phyloP scores from a whole-genome alignment of 2,888 invertebrate species.

The Drepanosiphum platanoidis region DNA sequence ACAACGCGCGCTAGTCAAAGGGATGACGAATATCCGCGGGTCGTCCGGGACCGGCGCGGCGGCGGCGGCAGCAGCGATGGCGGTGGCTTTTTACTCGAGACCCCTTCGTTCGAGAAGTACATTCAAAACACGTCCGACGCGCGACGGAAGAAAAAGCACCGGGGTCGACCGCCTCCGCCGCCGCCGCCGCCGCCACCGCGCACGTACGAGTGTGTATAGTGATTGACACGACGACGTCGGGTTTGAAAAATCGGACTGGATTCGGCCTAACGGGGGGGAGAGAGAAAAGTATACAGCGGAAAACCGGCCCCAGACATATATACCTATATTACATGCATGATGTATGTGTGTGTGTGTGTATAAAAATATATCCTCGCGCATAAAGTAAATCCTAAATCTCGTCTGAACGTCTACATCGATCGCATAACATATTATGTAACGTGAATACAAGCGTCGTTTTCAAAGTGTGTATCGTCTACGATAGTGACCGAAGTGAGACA shows the following conservation, averaged over 20 bases:
- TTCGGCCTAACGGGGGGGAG: background rate
- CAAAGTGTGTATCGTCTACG: too few species aligned
- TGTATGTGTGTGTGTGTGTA: background rate
- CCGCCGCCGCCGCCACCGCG: background rate
- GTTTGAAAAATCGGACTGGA: background rate
- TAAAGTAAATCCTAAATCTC: conserved; percentile 3
- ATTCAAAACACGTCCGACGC: conserved; percentile 11
- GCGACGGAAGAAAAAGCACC: conserved; percentile 2
- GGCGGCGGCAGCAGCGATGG: too few species aligned
- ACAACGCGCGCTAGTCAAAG: too few species aligned
- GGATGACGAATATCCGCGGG: too few species aligned
- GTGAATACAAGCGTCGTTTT: too few species aligned
- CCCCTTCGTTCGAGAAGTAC: background rate
- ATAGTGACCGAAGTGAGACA: too few species aligned
- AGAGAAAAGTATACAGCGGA: background rate
- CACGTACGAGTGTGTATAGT: background rate
- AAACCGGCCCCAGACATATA: background rate
- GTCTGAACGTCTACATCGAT: background rate
- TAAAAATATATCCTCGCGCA: background rate
- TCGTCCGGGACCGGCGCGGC: too few species aligned
- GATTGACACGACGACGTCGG: conserved; percentile 9
- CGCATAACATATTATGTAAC: background rate
- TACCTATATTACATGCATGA: background rate
- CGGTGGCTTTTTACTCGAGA: too few species aligned
- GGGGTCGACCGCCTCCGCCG: background rate